These are phyloP conservation scores for Clinocottus analis DNA, from an alignment of 2,113 vertebrate genomes.

Conservation along the genomic window DNA sequence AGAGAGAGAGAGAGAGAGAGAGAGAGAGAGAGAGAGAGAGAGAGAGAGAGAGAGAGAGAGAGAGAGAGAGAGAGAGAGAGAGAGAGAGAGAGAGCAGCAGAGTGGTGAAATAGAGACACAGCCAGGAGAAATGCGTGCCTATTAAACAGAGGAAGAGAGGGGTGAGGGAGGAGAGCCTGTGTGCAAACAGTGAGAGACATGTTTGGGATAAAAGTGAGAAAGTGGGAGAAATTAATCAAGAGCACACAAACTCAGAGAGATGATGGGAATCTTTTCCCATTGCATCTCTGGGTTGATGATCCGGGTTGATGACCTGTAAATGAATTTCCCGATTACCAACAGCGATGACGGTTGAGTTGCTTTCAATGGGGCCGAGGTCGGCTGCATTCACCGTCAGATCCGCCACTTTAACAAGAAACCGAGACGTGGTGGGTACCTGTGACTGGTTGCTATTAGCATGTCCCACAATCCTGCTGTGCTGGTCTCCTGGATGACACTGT, in stretches of 20 bases:
- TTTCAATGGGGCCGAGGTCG: neutral
- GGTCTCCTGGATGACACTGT: slow-evolving; percentile 71
- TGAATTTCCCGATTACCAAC: neutral
- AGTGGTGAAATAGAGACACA: slow-evolving; percentile 40
- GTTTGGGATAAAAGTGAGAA: neutral
- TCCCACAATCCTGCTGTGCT: slow-evolving; percentile 70
- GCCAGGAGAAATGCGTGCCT: slow-evolving; percentile 39
- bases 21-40: slow-evolving; percentile 23
- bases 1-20: neutral
- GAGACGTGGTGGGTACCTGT: neutral
- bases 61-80: neutral
- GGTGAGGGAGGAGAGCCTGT: neutral
- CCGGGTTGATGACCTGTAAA: slow-evolving; percentile 20
- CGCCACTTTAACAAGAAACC: neutral
- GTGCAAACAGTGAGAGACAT: slow-evolving; percentile 17
- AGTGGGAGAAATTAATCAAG: neutral
- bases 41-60: slow-evolving; percentile 15
- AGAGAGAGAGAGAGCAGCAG: slow-evolving; percentile 12
- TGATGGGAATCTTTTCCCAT: no score
- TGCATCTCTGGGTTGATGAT: no score
- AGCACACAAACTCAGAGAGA: neutral
- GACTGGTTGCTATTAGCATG: slow-evolving; percentile 74
- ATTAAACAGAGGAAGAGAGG: slow-evolving; percentile 29
- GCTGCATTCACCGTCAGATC: neutral
- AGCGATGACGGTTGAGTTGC: neutral